Percentiles rank a stretch among this genome's conserved stretches.
phyloP scores from a whole-genome alignment of 30 jellyfish, hydroid and myxozoan species.

The Morbakka virulenta region DNA sequence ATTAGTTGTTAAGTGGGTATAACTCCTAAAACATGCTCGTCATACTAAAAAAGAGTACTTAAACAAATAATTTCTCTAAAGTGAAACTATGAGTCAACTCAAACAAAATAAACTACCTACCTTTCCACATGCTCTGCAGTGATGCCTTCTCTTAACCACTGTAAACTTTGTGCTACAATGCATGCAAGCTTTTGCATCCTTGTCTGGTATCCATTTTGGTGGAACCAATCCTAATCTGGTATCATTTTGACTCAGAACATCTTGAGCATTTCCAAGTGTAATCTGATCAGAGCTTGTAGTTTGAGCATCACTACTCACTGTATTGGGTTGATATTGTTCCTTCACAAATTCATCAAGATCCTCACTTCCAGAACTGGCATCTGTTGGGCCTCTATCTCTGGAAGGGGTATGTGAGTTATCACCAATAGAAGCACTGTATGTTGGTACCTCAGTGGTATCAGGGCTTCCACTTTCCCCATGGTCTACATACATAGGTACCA shows the following conservation, averaged over 20 bases:
- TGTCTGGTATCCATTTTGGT: conserved; percentile 97
- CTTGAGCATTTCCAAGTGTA: conserved; percentile 12
- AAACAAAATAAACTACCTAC: no score
- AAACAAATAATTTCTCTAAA: no score
- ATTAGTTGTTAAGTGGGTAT: no score
- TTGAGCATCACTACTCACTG: conserved; percentile 1
- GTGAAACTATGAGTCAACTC: no score
- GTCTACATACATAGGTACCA: not conserved
- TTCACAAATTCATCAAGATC: conserved; percentile 62
- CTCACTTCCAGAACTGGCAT: conserved; percentile 69
- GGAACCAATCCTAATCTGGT: conserved; percentile 78
- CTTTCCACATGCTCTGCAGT: conserved; percentile 99
- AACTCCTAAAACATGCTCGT: no score
- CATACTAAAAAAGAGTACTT: no score
- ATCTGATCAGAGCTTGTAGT: conserved; percentile 8
- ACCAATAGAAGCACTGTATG: not conserved
- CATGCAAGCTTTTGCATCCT: conserved; percentile 79
- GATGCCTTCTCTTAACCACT: conserved; percentile 92
- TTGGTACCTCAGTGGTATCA: not conserved
- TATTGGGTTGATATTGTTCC: conserved; percentile 23
- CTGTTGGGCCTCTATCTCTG: conserved; percentile 24
- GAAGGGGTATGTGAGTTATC: not conserved
- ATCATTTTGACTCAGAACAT: not conserved
- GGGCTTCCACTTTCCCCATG: not conserved
- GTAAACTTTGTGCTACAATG: conserved; percentile 75